Conservation (phyloP, 2,113 vertebrate species). For the Sinocyclocheilus anshuiensis region DNA sequence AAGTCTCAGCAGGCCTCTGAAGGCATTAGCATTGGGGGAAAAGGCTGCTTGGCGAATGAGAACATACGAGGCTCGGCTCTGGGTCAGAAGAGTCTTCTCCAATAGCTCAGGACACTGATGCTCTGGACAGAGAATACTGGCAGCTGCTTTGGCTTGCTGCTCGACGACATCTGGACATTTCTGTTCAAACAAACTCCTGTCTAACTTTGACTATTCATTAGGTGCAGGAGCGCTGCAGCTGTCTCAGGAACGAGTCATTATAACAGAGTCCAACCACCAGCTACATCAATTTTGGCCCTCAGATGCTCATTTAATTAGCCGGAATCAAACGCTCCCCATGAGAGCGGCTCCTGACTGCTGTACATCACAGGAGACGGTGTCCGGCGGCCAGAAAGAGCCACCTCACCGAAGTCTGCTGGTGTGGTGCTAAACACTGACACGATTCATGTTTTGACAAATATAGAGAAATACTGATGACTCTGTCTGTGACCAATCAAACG, state of each 20-base stretch:
- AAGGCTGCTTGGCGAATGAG: constrained; percentile 27
- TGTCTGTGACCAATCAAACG: too few species aligned
- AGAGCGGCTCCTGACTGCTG: constrained; percentile 18
- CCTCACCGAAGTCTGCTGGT: not conserved
- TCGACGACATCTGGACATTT: constrained; percentile 22
- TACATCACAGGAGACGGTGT: constrained; percentile 2
- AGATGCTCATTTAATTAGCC: constrained; percentile 57
- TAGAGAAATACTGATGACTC: too few species aligned
- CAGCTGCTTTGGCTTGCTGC: not conserved
- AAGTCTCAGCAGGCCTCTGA: constrained; percentile 44
- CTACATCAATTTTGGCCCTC: constrained; percentile 49
- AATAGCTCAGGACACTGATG: not conserved
- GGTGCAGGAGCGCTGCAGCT: constrained; percentile 37
- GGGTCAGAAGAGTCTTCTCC: not conserved
- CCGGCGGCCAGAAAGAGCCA: not conserved
- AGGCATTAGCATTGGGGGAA: constrained; percentile 50
- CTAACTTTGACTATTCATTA: constrained; percentile 54
- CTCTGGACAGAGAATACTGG: not conserved
- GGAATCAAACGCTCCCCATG: constrained; percentile 49
- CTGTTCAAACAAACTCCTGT: constrained; percentile 45
- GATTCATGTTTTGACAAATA: not conserved
- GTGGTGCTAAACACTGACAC: not conserved
- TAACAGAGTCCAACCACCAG: constrained; percentile 50
- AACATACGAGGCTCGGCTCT: not conserved
- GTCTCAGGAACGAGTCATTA: constrained; percentile 50